Conservation (phyloP, 1,140 invertebrate genomes). For the Hycleus phaleratus region DNA sequence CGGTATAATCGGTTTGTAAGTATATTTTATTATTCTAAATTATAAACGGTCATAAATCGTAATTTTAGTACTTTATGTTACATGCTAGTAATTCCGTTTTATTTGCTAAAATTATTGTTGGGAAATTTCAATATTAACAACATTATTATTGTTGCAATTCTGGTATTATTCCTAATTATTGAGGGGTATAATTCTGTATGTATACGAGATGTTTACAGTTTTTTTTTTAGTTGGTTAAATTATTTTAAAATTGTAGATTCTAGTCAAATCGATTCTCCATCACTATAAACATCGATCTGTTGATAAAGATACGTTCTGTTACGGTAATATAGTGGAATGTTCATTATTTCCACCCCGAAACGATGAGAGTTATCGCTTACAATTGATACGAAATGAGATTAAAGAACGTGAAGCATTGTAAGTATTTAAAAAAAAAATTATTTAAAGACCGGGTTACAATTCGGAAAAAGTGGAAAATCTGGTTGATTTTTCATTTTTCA, state of each 20-base stretch:
- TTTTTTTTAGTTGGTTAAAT: too few species aligned
- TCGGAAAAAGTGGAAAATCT: too few species aligned
- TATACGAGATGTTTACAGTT: too few species aligned
- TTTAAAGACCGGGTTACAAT: background rate
- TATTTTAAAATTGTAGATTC: background rate
- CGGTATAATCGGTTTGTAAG: conserved; percentile 13
- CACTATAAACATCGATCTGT: conserved; percentile 13
- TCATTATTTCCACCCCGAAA: conserved; percentile 17
- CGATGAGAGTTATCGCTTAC: conserved; percentile 16
- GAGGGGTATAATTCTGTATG: background rate
- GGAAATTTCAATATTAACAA: background rate
- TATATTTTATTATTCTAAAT: background rate
- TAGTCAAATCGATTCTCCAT: conserved; percentile 15
- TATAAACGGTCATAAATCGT: background rate
- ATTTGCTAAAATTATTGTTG: conserved; percentile 4
- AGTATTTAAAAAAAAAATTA: background rate
- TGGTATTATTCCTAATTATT: conserved; percentile 9
- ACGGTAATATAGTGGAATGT: conserved; percentile 13
- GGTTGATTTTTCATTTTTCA: too few species aligned
- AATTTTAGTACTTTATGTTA: conserved; percentile 13
- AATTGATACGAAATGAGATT: conserved; percentile 14
- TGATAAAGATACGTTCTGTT: conserved; percentile 3
- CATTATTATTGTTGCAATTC: conserved; percentile 2
- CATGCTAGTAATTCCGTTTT: conserved; percentile 4
- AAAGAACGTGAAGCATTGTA: conserved; percentile 18